Percentiles rank a stretch among this genome's conserved stretches.
Evolutionary conservation across 2,797 vertebrate species (phyloP).

Genomic region (Artibeus jamaicensis): DNA sequence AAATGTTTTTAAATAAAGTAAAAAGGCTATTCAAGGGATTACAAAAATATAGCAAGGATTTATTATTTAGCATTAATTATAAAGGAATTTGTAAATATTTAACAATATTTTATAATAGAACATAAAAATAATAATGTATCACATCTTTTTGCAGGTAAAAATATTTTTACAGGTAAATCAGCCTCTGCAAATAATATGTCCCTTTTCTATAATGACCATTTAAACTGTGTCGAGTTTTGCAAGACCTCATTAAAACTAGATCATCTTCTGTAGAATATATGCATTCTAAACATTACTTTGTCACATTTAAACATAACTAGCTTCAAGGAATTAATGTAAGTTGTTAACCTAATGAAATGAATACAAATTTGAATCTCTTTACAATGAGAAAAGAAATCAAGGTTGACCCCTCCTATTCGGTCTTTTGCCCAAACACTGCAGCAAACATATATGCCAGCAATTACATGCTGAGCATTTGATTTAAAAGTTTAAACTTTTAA

Average conservation of each 20-base stretch:
- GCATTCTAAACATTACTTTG: slow-evolving; percentile 20
- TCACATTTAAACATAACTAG: not conserved
- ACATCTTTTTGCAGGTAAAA: not conserved
- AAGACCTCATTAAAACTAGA: slow-evolving; percentile 18
- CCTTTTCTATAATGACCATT: not conserved
- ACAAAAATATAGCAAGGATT: not conserved
- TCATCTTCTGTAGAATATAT: not conserved
- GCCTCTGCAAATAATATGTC: not conserved
- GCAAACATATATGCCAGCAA: not conserved
- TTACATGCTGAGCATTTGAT: not conserved
- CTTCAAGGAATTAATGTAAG: not conserved
- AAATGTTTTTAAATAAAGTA: not conserved
- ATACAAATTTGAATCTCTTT: not conserved
- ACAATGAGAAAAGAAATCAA: not conserved
- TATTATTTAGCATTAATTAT: not conserved
- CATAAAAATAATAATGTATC: not conserved
- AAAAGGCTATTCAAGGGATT: not conserved
- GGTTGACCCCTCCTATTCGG: not conserved
- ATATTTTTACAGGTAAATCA: not conserved
- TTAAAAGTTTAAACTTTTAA: not conserved
- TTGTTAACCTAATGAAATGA: not conserved
- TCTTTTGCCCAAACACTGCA: not conserved
- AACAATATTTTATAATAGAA: not conserved
- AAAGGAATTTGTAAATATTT: not conserved
- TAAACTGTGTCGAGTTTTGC: not conserved